Conservation (phyloP, 2,888 invertebrate genomes). For the Cataglyphis livida region DNA sequence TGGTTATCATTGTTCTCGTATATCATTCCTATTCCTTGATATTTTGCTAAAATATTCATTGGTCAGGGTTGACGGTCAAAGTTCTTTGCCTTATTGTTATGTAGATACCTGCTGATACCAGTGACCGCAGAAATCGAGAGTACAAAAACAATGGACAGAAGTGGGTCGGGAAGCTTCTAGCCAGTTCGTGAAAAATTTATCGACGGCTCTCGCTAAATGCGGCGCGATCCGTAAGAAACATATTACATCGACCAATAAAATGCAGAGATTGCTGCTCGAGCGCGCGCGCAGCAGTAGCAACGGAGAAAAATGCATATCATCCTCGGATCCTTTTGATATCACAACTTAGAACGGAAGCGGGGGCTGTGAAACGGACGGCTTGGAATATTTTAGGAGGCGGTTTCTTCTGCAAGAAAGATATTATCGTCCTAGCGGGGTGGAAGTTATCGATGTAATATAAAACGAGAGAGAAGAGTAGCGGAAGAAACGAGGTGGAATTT, state of each 20-base stretch:
- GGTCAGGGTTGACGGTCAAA: neutral
- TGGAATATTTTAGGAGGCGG: slow-evolving; percentile 53
- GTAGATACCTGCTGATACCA: neutral
- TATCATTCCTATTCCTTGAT: slow-evolving; percentile 6
- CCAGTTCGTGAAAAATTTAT: slow-evolving; percentile 53
- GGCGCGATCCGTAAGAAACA: slow-evolving; percentile 32
- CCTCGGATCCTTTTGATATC: slow-evolving; percentile 55
- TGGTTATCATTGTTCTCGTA: slow-evolving; percentile 4
- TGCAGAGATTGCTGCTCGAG: slow-evolving; percentile 41
- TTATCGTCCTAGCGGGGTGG: slow-evolving; percentile 32
- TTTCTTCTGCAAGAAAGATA: slow-evolving; percentile 54
- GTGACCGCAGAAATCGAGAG: slow-evolving; percentile 25
- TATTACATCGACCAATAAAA: slow-evolving; percentile 56
- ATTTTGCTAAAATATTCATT: slow-evolving; percentile 38
- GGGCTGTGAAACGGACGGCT: slow-evolving; percentile 21
- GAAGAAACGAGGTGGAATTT: neutral
- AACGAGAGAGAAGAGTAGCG: slow-evolving; percentile 19
- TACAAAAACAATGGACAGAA: slow-evolving; percentile 43
- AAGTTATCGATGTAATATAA: slow-evolving; percentile 55
- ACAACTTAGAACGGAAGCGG: slow-evolving; percentile 25
- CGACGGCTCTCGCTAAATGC: slow-evolving; percentile 27
- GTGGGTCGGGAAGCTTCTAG: slow-evolving; percentile 44
- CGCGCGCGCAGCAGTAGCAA: neutral
- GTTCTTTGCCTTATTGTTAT: slow-evolving; percentile 20
- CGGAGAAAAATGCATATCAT: slow-evolving; percentile 54